These are phyloP conservation scores for Distichodus sexfasciatus DNA, from an alignment of 2,797 vertebrate genomes.

Conservation along the genomic window DNA sequence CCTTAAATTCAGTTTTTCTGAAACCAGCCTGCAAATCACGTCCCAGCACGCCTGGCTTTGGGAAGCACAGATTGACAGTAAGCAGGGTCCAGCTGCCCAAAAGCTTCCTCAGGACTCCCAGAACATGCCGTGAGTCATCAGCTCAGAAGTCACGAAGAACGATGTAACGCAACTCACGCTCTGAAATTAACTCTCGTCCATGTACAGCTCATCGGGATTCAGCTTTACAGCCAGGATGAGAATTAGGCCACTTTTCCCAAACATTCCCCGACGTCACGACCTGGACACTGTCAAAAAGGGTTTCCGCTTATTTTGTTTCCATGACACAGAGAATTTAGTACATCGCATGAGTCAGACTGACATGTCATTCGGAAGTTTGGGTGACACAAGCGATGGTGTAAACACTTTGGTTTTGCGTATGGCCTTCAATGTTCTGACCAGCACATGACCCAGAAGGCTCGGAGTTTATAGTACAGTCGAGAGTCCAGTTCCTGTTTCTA, in stretches of 20 bases:
- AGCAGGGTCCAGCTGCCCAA: slow-evolving; percentile 8
- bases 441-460: background rate
- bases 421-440: slow-evolving; percentile 13
- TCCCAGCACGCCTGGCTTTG: background rate
- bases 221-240: background rate
- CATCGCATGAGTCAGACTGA: too few relatives aligned
- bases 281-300: too few relatives aligned
- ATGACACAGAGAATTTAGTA: too few relatives aligned
- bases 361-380: too few relatives aligned
- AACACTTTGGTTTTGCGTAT: background rate
- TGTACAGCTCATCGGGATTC: slow-evolving; percentile 2
- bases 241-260: too few relatives aligned
- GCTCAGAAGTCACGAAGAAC: background rate
- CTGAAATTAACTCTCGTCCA: slow-evolving; percentile 8
- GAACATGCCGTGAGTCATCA: slow-evolving; percentile 11
- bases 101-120: background rate
- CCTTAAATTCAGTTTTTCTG: background rate
- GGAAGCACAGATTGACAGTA: slow-evolving; percentile 2
- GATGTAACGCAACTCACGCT: background rate
- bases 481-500: slow-evolving; percentile 9
- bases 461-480: background rate
- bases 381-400: too few relatives aligned
- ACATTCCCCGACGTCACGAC: too few relatives aligned
- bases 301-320: too few relatives aligned
- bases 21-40: background rate